Base-by-base conservation (phyloP, 2,888 invertebrate genomes). In the Ditula angustiorana region DNA sequence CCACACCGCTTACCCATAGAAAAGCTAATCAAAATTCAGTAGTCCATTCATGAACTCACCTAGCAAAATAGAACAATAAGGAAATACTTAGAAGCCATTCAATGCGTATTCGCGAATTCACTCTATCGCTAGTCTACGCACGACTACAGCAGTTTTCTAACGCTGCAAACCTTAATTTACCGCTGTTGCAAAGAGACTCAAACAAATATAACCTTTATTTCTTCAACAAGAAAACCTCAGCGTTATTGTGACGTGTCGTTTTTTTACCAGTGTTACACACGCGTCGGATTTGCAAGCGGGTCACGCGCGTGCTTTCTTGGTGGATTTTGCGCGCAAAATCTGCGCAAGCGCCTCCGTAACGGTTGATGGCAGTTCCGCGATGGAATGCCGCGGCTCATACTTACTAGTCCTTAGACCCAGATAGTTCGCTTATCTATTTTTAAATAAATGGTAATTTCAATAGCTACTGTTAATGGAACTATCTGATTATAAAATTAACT, bases 301-400 rank as follows among this genome's bases (percentile, higher is more conserved):
- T 89, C 92, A 91, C 90, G 92, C 82, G 83, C 85, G 77, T 85
- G 90, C 91, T 91, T 91, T 91, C 92, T 90, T 91, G 86, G 85
- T 82, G 85, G 79, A 87, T 89, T 90, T 92, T 87, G 90, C 89
- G 86, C 86, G 89, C 88, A 84, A 90, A 90, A 87, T 86, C 74
- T 63, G 81, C 84, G 80, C 76, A 72, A 84, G 81, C 76, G 81
- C 77, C 79, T 79, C 72, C 71, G 77, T 92, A 92, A 92, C 92
- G 92, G 92, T 90, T 86, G 81, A 81, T 79, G 80, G 77, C 80
- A 81, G 87, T 85, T 83, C 83, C 85, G 83, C 87, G 81, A 83
- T 79, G 85, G 87, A 86, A 87, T 88, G 86, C 78, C 76, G 69
- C 71, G 73, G 78, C 73, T 77, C 79, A 71, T 74, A 69, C 69